phyloP scores from a whole-genome alignment of 2,113 vertebrate genomes.

The Marcusenius ussheri region DNA sequence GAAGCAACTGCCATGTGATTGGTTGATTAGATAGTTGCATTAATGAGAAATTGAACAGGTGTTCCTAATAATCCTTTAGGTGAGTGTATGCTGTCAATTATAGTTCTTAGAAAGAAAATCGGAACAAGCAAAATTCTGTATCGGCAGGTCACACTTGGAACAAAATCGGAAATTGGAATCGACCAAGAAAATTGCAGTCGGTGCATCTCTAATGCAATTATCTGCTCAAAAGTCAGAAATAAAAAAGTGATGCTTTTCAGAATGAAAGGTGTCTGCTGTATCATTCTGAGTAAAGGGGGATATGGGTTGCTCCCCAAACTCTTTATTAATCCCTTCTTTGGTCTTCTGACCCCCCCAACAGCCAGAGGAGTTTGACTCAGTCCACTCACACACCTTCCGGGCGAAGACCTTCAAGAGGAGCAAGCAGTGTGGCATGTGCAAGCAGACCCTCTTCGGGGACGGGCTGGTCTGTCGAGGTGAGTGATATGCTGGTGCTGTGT shows the following conservation, averaged over 20 bases:
- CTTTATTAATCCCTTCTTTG: conserved; percentile 19
- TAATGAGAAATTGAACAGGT: too few relatives aligned
- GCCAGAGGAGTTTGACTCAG: conserved; percentile 84
- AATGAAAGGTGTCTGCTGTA: background rate
- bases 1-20: too few relatives aligned
- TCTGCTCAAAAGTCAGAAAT: background rate
- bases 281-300: background rate
- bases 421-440: conserved; percentile 83
- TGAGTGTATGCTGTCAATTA: too few relatives aligned
- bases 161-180: too few relatives aligned
- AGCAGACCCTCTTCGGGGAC: conserved; percentile 79
- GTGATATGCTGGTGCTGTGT: conserved; percentile 26
- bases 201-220: background rate
- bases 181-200: too few relatives aligned
- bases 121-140: too few relatives aligned
- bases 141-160: too few relatives aligned
- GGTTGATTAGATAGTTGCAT: too few relatives aligned
- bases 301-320: background rate
- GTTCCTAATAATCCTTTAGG: too few relatives aligned
- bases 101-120: too few relatives aligned
- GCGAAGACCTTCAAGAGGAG: conserved; percentile 91
- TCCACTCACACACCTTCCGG: conserved; percentile 80
- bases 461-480: conserved; percentile 88
- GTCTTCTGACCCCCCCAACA: conserved; percentile 37
- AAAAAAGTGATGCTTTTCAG: background rate